Percentiles rank a stretch among this genome's conserved stretches.
Conservation (phyloP, 2,797 vertebrate genomes). For the Pterois miles region DNA sequence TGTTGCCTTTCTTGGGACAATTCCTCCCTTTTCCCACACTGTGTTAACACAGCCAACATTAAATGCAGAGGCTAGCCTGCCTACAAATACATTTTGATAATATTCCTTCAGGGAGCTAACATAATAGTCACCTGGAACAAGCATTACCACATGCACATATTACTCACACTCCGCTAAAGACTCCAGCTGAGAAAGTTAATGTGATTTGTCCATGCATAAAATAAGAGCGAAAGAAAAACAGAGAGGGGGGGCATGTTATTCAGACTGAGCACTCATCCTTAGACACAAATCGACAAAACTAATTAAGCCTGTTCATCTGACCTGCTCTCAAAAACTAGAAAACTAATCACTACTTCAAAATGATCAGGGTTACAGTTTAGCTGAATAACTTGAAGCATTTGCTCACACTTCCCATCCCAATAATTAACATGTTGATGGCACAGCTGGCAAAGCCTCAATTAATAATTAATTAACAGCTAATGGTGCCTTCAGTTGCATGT, state of each 20-base stretch:
- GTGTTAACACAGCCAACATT: constrained; percentile 28
- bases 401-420: constrained; percentile 1
- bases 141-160: constrained; percentile 55
- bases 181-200: constrained; percentile 71
- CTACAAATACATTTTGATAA: constrained; percentile 55
- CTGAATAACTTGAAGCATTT: constrained; percentile 1
- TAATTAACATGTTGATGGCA: constrained; percentile 24
- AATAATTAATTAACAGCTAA: constrained; percentile 3
- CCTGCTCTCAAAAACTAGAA: constrained; percentile 34
- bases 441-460: neutral
- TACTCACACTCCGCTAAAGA: constrained; percentile 64
- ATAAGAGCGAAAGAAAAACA: constrained; percentile 53
- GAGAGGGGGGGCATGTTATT: constrained; percentile 46
- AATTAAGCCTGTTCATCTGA: constrained; percentile 54
- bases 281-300: constrained; percentile 49
- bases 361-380: constrained; percentile 4
- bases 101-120: constrained; percentile 39
- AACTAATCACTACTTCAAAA: constrained; percentile 35
- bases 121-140: constrained; percentile 65
- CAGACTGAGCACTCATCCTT: constrained; percentile 52
- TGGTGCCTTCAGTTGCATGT: neutral
- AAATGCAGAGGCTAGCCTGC: constrained; percentile 26
- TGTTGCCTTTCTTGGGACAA: constrained; percentile 10
- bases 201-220: constrained; percentile 77
- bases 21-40: constrained; percentile 9